Evolutionary conservation across 2,888 invertebrate genomes (phyloP).

Genomic region (Nysson spinosus): DNA sequence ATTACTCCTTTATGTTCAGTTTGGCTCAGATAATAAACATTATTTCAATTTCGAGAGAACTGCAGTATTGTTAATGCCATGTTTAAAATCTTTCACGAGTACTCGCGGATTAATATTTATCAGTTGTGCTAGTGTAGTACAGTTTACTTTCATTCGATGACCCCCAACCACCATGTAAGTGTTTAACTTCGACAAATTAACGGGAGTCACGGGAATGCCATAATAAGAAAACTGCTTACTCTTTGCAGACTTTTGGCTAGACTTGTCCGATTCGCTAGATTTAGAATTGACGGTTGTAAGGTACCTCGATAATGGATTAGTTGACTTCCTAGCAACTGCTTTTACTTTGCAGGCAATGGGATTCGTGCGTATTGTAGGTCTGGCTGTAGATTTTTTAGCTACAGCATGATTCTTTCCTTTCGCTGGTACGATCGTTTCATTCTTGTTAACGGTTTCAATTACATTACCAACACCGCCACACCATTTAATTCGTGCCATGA

Average conservation of each 20-base stretch:
- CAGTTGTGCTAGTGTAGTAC: constrained; percentile 79
- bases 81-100: constrained; percentile 73
- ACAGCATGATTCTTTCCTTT: constrained; percentile 54
- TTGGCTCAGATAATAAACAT: not conserved
- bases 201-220: constrained; percentile 76
- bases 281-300: constrained; percentile 48
- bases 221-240: constrained; percentile 78
- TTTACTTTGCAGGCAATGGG: constrained; percentile 54
- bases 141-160: constrained; percentile 78
- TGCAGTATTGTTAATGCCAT: constrained; percentile 11
- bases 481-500: constrained; percentile 55
- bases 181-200: constrained; percentile 77
- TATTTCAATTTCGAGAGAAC: constrained; percentile 16
- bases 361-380: constrained; percentile 44
- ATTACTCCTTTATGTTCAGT: too few species aligned
- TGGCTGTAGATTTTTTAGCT: constrained; percentile 78
- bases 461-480: not conserved
- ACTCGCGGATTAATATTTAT: constrained; percentile 78
- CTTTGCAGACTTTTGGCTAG: not conserved
- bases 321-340: constrained; percentile 79
- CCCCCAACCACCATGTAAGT: constrained; percentile 80
- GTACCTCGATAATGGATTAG: constrained; percentile 74
- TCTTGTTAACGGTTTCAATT: not conserved
- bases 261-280: constrained; percentile 25
- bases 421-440: not conserved